A percentile compares a stretch with the other conserved stretches of the same genome.
phyloP scores from a whole-genome alignment of 2,797 vertebrate species.

The Acestrorhynchus altus region DNA sequence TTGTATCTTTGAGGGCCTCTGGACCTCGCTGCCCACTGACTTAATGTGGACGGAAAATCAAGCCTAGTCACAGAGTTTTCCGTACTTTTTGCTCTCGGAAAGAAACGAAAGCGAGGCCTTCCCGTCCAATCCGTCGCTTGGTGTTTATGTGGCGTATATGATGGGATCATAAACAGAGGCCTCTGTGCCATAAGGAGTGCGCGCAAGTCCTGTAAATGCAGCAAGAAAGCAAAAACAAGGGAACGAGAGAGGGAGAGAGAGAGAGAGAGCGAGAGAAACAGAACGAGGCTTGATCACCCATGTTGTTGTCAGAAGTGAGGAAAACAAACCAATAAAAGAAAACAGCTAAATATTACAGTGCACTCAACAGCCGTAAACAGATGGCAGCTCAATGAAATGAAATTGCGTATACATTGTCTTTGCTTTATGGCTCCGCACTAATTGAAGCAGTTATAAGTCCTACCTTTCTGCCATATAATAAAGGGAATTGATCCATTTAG shows the following conservation, averaged over 20 bases:
- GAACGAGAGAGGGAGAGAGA: neutral
- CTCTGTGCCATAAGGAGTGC: neutral
- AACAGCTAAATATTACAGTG: slow-evolving; percentile 85
- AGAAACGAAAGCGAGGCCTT: neutral
- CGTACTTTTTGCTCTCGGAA: slow-evolving; percentile 1
- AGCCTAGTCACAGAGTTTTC: neutral
- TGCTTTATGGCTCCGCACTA: slow-evolving; percentile 80
- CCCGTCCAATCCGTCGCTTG: neutral
- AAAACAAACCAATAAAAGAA: slow-evolving; percentile 79
- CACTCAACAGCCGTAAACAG: slow-evolving; percentile 81
- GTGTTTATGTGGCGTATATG: slow-evolving; percentile 31
- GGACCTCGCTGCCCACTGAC: slow-evolving; percentile 16
- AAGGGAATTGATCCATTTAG: slow-evolving; percentile 81
- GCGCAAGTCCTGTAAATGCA: neutral
- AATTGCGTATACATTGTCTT: slow-evolving; percentile 86
- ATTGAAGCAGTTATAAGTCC: slow-evolving; percentile 83
- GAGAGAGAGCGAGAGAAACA: slow-evolving; percentile 1
- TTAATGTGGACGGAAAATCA: slow-evolving; percentile 10
- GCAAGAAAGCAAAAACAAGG: neutral
- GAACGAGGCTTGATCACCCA: slow-evolving; percentile 9
- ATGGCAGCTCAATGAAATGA: slow-evolving; percentile 84
- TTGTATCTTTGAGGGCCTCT: slow-evolving; percentile 33
- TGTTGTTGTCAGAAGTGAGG: slow-evolving; percentile 65
- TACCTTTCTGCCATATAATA: slow-evolving; percentile 83
- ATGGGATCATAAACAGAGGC: slow-evolving; percentile 31